phyloP scores from a whole-genome alignment of 2,113 vertebrate genomes.

The Saimiri boliviensis region DNA sequence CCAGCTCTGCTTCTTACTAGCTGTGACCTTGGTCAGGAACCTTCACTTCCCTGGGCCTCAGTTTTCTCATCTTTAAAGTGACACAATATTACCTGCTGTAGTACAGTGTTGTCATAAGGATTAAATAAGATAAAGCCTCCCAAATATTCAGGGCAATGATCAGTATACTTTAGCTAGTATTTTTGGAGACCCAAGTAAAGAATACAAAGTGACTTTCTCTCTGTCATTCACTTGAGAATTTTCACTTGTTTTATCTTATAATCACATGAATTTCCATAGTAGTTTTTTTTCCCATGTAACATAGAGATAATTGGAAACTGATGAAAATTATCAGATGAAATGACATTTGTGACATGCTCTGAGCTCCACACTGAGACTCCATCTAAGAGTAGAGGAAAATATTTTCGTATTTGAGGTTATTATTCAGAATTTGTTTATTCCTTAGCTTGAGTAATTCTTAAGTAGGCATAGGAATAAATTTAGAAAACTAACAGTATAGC shows the following conservation, averaged over 20 bases:
- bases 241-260: neutral
- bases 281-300: neutral
- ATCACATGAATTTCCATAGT: neutral
- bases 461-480: neutral
- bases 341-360: neutral
- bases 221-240: neutral
- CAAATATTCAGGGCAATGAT: neutral
- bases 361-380: neutral
- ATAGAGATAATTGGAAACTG: neutral
- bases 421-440: constrained; percentile 36
- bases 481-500: neutral
- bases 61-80: neutral
- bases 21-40: neutral
- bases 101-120: neutral
- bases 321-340: neutral
- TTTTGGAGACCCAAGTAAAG: neutral
- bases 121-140: neutral
- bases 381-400: neutral
- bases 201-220: neutral
- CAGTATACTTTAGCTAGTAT: neutral
- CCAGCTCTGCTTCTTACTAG: neutral
- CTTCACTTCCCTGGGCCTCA: neutral
- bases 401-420: constrained; percentile 11
- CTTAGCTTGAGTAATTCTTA: neutral
- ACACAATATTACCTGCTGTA: neutral